A percentile compares a stretch with the other conserved stretches of the same genome.
Evolutionary conservation across 2,797 vertebrate species (phyloP).

Genomic region (Triplophysa yarkandensis): DNA sequence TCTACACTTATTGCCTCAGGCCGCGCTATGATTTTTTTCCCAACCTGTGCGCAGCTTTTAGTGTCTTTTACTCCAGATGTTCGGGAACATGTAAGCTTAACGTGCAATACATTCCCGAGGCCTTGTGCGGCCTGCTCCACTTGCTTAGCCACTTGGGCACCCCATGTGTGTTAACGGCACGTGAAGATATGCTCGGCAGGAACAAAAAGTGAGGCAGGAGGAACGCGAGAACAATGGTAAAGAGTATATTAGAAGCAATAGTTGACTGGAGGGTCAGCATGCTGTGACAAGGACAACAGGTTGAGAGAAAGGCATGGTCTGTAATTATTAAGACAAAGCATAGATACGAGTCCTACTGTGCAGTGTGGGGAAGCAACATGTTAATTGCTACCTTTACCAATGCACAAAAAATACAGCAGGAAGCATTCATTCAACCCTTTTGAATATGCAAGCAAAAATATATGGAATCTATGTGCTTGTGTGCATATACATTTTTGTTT

Average conservation of each 20-base stretch:
- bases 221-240: conserved; percentile 63
- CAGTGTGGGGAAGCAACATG: conserved; percentile 58
- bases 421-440: conserved; percentile 75
- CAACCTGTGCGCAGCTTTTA: conserved; percentile 37
- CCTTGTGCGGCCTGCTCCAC: conserved; percentile 71
- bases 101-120: conserved; percentile 52
- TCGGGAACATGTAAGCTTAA: conserved; percentile 68
- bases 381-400: conserved; percentile 83
- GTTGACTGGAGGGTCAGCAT: conserved; percentile 44
- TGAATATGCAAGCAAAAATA: conserved; percentile 42
- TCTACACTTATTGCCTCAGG: conserved; percentile 49
- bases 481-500: neutral
- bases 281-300: conserved; percentile 57
- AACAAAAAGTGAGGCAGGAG: conserved; percentile 31
- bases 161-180: conserved; percentile 16
- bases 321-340: conserved; percentile 67
- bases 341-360: conserved; percentile 60
- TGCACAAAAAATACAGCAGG: conserved; percentile 72
- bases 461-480: conserved; percentile 3
- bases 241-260: conserved; percentile 56
- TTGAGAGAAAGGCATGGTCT: conserved; percentile 58
- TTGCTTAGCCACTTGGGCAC: conserved; percentile 30
- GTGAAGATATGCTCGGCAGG: conserved; percentile 29
- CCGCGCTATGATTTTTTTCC: conserved; percentile 43
- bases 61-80: conserved; percentile 53